A percentile compares a stretch with the other conserved stretches of the same genome.
These are phyloP conservation scores for Psilanteris sp. DNA, from an alignment of 1,140 invertebrate species.

Conservation along the genomic window DNA sequence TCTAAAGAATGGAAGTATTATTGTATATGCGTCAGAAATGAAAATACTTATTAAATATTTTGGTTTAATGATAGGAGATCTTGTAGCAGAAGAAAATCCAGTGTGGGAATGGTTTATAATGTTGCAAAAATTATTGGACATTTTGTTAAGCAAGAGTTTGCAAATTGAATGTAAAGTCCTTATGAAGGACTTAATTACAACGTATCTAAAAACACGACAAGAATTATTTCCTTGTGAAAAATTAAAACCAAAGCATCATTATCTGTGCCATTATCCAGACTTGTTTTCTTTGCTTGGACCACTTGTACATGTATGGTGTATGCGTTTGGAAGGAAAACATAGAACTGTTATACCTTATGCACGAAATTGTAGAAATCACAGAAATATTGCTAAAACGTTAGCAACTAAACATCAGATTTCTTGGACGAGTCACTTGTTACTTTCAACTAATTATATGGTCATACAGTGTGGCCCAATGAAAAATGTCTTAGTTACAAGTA, in stretches of 20 bases:
- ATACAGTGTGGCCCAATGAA: no score
- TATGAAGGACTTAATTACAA: not conserved
- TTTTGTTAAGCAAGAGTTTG: not conserved
- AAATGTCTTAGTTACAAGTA: no score
- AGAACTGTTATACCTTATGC: not conserved
- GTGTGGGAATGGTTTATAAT: not conserved
- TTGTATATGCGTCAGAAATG: slow-evolving; percentile 5
- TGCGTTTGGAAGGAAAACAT: not conserved
- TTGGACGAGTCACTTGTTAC: no score
- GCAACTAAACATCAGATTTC: not conserved
- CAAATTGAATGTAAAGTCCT: slow-evolving; percentile 1
- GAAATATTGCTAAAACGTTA: not conserved
- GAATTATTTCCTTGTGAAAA: slow-evolving; percentile 3
- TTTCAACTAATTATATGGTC: no score
- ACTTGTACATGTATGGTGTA: no score
- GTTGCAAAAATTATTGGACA: not conserved
- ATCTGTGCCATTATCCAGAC: no score
- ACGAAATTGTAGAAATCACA: not conserved
- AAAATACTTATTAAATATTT: not conserved
- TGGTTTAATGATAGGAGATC: slow-evolving; percentile 1
- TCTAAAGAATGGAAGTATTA: not conserved
- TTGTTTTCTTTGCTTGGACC: no score
- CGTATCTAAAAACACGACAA: not conserved
- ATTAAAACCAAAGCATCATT: slow-evolving; percentile 9
- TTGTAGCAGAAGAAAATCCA: not conserved